Evolutionary conservation across 2,797 vertebrate genomes (phyloP).

Genomic region (Rhinogobio ventralis): DNA sequence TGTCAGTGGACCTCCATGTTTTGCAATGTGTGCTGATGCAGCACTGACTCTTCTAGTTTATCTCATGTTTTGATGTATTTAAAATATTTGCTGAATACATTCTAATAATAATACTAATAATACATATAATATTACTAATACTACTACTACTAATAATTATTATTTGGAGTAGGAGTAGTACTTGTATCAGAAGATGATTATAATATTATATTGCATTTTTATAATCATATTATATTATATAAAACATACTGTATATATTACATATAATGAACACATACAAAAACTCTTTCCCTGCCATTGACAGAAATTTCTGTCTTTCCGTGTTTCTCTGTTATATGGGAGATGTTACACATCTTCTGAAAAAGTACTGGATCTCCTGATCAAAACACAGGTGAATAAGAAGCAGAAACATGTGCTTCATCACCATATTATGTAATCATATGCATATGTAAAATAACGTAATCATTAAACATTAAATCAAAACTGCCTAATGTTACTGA

Average conservation of each 20-base stretch:
- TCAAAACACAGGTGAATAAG: too few relatives aligned
- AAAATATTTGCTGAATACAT: neutral
- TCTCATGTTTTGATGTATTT: neutral
- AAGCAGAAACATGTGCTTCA: too few relatives aligned
- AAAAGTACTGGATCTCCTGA: too few relatives aligned
- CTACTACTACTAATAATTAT: neutral
- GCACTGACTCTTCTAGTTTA: neutral
- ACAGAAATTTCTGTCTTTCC: too few relatives aligned
- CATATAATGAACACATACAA: neutral
- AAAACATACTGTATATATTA: neutral
- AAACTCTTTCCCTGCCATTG: too few relatives aligned
- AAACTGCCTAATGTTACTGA: too few relatives aligned
- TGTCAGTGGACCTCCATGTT: slow-evolving; percentile 37
- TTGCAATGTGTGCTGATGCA: neutral
- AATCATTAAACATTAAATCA: too few relatives aligned
- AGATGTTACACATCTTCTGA: too few relatives aligned
- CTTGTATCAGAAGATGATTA: neutral
- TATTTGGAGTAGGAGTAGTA: neutral
- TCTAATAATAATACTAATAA: neutral
- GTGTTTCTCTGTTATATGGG: too few relatives aligned
- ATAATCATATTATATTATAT: neutral
- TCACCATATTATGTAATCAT: too few relatives aligned
- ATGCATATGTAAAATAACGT: too few relatives aligned
- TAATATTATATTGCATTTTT: neutral
- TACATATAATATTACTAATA: too few relatives aligned